Evolutionary conservation across 2,113 vertebrate genomes (phyloP), one percentile per base, ranked within the genome.

Genomic region (human (Homo sapiens)): DNA sequence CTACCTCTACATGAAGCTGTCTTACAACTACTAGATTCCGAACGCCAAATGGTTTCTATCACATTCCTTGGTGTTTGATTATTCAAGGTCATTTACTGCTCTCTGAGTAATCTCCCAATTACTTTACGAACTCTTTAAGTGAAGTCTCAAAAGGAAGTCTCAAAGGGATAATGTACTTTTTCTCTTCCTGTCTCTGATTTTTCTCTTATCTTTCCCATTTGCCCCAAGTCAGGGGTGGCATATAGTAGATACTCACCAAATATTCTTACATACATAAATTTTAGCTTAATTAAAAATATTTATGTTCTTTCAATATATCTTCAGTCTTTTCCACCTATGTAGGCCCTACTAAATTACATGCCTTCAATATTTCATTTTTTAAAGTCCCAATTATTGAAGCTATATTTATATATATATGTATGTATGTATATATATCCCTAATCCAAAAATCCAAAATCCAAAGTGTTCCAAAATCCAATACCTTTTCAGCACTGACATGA

Each of bases 181-280:
- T 13, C 8, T 90, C 12, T 68, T 76, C 11, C 12, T 50, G 22
- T 57, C 35, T 75, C 55, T 83, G 79, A 32, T 83, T 75, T 64
- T 72, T 72, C 27, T 81, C 32, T 78, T 38, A 6, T 93, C 32
- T 86, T 76, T 50, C 20, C 18, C n/a, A 59, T 90, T 59, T 96
- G 5, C 13, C 50, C 38, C 70, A 83, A 87, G 48, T 35, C 7
- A 38, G 45, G 2, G 8, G 11, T 18, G 52, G 20, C 5, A 80
- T 43, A 84, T 11, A 80, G 7, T n/a, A 79, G 38, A 78, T 59
- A 84, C 7, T 50, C 38, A 59, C 5, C 20, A 89, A 91, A 89
- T 93, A 50, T 61, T 86, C 59, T 85, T 96, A 89, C 90, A 68
- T 70, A 75, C 9, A n/a, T 32, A 82, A 40, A 93, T 80, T 92